phyloP scores from a whole-genome alignment of 1,140 invertebrate genomes.

The Hypsibius dujardini region DNA sequence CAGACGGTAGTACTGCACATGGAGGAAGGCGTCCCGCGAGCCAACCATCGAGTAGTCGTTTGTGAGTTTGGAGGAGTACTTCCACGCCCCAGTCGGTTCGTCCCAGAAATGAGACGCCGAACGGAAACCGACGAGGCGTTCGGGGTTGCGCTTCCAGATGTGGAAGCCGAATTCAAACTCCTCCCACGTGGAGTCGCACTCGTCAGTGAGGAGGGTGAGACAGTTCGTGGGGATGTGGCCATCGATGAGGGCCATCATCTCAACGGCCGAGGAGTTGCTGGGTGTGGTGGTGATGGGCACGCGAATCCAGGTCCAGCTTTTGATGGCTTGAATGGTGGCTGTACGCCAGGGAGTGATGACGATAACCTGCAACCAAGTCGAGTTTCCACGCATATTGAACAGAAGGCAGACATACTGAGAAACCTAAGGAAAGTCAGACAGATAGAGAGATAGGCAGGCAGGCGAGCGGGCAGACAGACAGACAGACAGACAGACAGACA shows the following conservation, averaged over 20 bases:
- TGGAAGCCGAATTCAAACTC: slow-evolving; percentile 45
- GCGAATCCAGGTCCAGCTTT: background rate
- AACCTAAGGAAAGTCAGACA: no score
- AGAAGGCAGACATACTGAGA: no score
- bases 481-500: no score
- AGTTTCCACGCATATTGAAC: no score
- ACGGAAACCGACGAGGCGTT: slow-evolving; percentile 82
- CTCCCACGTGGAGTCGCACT: background rate
- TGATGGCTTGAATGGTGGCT: background rate
- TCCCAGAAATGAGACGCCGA: slow-evolving; percentile 87
- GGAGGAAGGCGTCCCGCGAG: slow-evolving; percentile 79
- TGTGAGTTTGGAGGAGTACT: slow-evolving; percentile 86
- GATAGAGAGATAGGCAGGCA: no score
- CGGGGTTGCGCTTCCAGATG: slow-evolving; percentile 82
- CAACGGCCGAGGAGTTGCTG: no score
- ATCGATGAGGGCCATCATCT: no score
- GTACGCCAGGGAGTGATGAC: background rate
- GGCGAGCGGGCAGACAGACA: no score
- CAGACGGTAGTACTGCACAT: slow-evolving; percentile 58
- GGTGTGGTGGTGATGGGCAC: no score
- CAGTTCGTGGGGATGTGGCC: background rate
- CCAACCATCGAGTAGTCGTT: slow-evolving; percentile 89
- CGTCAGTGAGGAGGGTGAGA: background rate
- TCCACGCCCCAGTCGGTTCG: slow-evolving; percentile 72
- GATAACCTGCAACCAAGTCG: no score